Conservation (phyloP, 2,888 invertebrate species). For the Calliphora vomitoria region DNA sequence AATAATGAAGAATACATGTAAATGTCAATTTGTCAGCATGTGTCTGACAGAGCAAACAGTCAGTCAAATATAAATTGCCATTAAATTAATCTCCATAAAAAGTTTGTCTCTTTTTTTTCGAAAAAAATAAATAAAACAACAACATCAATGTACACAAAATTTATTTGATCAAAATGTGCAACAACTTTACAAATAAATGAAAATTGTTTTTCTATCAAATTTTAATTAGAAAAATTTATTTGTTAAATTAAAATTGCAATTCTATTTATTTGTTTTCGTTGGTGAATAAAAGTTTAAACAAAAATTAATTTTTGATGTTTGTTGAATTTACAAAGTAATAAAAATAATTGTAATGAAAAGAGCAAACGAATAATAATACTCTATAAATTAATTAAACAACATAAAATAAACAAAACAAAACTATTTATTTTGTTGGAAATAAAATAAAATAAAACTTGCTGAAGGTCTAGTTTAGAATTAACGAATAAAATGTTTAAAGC, state of each 20-base stretch:
- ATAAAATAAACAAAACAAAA: background rate
- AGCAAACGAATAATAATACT: slow-evolving; percentile 9
- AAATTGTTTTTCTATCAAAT: slow-evolving; percentile 42
- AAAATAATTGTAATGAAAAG: slow-evolving; percentile 24
- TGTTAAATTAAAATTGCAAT: slow-evolving; percentile 38
- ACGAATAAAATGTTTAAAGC: too few species aligned
- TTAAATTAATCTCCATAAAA: slow-evolving; percentile 50
- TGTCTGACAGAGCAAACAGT: slow-evolving; percentile 12
- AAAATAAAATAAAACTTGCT: background rate
- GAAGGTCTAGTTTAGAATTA: too few species aligned
- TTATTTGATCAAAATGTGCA: slow-evolving; percentile 45
- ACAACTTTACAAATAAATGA: slow-evolving; percentile 30
- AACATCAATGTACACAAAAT: background rate
- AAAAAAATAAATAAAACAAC: slow-evolving; percentile 17
- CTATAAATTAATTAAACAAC: background rate
- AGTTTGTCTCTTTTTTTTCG: background rate
- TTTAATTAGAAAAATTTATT: slow-evolving; percentile 61
- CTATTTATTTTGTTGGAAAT: background rate
- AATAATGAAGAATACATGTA: background rate
- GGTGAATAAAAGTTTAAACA: slow-evolving; percentile 27
- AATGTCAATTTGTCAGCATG: slow-evolving; percentile 22
- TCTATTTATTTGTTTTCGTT: slow-evolving; percentile 9
- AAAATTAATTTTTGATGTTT: slow-evolving; percentile 44
- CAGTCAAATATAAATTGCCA: slow-evolving; percentile 48
- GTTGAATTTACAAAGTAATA: slow-evolving; percentile 31